Percentiles rank a stretch among this genome's conserved stretches.
Evolutionary conservation across 2,113 vertebrate genomes (phyloP).

Genomic region (Lophotis ruficrista): DNA sequence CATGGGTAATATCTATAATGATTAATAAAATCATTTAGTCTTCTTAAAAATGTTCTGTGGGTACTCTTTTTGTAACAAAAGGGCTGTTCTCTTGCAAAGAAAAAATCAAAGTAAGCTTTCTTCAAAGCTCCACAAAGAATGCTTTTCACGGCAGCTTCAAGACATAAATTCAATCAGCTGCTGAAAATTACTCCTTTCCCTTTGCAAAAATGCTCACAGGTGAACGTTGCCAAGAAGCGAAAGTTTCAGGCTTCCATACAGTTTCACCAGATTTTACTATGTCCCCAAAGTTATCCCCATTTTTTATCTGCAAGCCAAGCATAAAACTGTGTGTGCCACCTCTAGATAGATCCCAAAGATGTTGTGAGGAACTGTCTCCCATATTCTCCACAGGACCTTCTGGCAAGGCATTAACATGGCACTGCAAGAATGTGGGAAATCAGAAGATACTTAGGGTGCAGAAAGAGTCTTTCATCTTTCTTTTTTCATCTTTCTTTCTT

Average conservation of each 20-base stretch:
- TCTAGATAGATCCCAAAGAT: background rate
- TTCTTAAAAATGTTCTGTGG: background rate
- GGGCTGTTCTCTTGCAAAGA: background rate
- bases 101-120: background rate
- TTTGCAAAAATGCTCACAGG: background rate
- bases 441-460: background rate
- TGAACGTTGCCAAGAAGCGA: background rate
- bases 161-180: background rate
- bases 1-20: background rate
- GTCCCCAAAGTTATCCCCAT: background rate
- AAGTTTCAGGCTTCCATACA: background rate
- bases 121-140: background rate
- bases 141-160: background rate
- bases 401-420: background rate
- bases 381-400: background rate
- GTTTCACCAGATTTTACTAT: background rate
- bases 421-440: background rate
- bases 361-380: rapidly evolving
- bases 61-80: background rate
- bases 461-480: background rate
- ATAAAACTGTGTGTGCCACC: background rate
- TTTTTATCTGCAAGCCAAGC: background rate
- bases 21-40: background rate
- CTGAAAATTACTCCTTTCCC: background rate
- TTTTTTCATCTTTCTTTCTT: too few relatives aligned